A percentile compares a stretch with the other conserved stretches of the same genome.
These are phyloP conservation scores for Chamaedrilus cognettii DNA, from an alignment of 2,888 invertebrate genomes.

Conservation along the genomic window DNA sequence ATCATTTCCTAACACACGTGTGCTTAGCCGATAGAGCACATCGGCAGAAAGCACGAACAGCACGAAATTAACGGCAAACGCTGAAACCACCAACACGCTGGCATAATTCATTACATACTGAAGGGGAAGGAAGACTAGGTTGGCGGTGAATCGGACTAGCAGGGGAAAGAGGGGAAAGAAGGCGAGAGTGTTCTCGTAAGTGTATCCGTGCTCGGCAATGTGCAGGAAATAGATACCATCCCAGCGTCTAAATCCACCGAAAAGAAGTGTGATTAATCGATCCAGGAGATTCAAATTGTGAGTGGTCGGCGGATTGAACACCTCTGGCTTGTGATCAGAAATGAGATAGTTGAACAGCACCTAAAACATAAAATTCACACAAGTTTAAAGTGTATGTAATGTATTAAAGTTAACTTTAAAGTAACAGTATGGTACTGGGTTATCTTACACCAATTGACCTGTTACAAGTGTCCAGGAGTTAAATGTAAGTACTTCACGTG, in stretches of 20 bases:
- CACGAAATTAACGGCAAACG: constrained; percentile 70
- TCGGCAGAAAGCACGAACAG: constrained; percentile 48
- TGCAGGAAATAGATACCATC: constrained; percentile 95
- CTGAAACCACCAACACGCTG: constrained; percentile 70
- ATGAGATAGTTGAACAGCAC: constrained; percentile 49
- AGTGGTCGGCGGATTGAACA: constrained; percentile 50
- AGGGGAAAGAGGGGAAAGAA: constrained; percentile 93
- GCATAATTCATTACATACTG: constrained; percentile 62
- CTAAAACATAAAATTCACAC: too few relatives aligned
- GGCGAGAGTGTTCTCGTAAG: constrained; percentile 88
- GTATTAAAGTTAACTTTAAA: too few relatives aligned
- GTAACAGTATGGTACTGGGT: too few relatives aligned
- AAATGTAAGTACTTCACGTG: too few relatives aligned
- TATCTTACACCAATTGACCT: too few relatives aligned
- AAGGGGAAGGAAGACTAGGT: constrained; percentile 59
- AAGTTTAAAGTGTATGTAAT: too few relatives aligned
- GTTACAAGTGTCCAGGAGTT: too few relatives aligned
- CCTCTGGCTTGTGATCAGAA: constrained; percentile 56
- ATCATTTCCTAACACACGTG: constrained; percentile 49
- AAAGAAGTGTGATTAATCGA: constrained; percentile 61
- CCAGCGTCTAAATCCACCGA: constrained; percentile 89
- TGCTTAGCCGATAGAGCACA: constrained; percentile 31
- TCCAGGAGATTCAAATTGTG: constrained; percentile 25
- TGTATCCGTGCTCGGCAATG: constrained; percentile 89
- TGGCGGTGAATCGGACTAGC: constrained; percentile 63